These are phyloP conservation scores for Sporophila hypoxantha DNA, from an alignment of 2,113 vertebrate species.

Conservation along the genomic window DNA sequence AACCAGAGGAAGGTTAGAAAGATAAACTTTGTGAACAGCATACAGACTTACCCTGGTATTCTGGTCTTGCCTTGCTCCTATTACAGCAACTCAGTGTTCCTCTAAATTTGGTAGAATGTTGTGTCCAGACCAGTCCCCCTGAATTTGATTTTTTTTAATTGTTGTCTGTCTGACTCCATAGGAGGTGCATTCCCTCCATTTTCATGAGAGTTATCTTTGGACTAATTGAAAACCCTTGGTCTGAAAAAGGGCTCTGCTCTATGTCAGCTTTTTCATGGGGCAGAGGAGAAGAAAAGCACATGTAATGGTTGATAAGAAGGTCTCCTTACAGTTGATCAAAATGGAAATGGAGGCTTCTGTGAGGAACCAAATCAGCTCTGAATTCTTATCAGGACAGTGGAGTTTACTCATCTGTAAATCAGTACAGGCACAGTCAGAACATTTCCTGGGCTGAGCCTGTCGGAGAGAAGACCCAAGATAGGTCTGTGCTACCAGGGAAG, in stretches of 20 bases:
- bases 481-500: not conserved
- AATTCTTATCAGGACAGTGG: not conserved
- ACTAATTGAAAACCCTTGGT: not conserved
- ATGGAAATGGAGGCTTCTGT: not conserved
- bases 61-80: not conserved
- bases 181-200: not conserved
- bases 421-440: not conserved
- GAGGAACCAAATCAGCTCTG: not conserved
- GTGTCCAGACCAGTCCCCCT: not conserved
- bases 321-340: not conserved
- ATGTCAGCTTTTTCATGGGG: not conserved
- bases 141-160: not conserved
- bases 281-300: not conserved
- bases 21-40: not conserved
- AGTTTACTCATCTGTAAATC: not conserved
- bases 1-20: not conserved
- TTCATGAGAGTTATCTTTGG: not conserved
- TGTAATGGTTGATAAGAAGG: not conserved
- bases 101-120: not conserved
- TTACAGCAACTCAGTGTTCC: not conserved
- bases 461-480: rapidly evolving
- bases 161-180: not conserved
- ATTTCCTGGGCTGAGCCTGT: not conserved
- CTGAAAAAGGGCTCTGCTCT: not conserved
- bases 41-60: not conserved